Conservation (phyloP, 1,140 invertebrate species). For the Hylaeus anthracinus region DNA sequence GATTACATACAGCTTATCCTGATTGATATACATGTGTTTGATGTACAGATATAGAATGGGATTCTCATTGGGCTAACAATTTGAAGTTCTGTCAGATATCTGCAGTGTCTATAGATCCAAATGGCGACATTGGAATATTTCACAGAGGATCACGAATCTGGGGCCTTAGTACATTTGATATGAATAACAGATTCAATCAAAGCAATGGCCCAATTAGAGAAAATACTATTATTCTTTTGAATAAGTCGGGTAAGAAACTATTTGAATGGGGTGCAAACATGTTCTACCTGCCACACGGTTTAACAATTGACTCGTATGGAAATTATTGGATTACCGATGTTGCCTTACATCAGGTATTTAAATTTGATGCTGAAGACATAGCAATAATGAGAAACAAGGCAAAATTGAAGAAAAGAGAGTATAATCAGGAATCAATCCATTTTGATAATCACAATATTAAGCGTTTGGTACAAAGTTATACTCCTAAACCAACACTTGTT, state of each 20-base stretch:
- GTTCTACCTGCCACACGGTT: constrained; percentile 97
- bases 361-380: constrained; percentile 82
- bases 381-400: constrained; percentile 64
- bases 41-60: constrained; percentile 74
- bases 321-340: constrained; percentile 97
- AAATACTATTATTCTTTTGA: constrained; percentile 88
- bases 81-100: constrained; percentile 88
- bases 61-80: constrained; percentile 81
- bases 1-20: too few relatives aligned
- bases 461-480: constrained; percentile 63
- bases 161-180: constrained; percentile 85
- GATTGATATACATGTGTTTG: constrained; percentile 1
- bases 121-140: constrained; percentile 90
- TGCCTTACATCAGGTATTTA: constrained; percentile 95
- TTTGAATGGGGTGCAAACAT: constrained; percentile 90
- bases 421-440: background rate
- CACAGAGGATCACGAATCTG: constrained; percentile 90
- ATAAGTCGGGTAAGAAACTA: constrained; percentile 85
- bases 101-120: constrained; percentile 88
- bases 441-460: constrained; percentile 41
- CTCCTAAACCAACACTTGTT: constrained; percentile 70
- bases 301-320: constrained; percentile 90
- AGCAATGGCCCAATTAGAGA: constrained; percentile 86
- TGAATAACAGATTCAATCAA: constrained; percentile 83
- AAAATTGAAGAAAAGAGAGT: constrained; percentile 13